Evolutionary conservation across 2,888 invertebrate species (phyloP).

Genomic region (Sycophila texana): DNA sequence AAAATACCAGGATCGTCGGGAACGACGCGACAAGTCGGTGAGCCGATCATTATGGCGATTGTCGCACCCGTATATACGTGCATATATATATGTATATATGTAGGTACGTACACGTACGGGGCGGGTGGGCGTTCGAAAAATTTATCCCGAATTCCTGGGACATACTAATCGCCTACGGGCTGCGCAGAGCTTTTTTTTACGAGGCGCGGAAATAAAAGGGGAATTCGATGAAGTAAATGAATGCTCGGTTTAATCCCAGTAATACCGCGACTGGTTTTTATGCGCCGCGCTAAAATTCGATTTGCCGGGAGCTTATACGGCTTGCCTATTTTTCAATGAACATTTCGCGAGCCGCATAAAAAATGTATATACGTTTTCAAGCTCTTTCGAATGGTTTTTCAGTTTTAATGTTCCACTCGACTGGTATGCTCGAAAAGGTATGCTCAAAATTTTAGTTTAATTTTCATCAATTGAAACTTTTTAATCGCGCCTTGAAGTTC

Average conservation of each 20-base stretch:
- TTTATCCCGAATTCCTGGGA: constrained; percentile 46
- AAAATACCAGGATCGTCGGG: constrained; percentile 63
- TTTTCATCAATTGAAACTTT: no score
- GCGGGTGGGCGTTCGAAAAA: constrained; percentile 48
- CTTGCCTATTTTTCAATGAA: no score
- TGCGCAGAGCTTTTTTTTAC: neutral
- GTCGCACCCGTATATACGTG: constrained; percentile 46
- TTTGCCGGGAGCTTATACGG: no score
- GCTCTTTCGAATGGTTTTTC: no score
- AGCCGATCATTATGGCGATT: constrained; percentile 64
- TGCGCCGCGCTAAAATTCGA: no score
- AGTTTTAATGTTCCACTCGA: no score
- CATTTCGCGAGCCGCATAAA: no score
- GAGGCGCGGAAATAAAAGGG: neutral
- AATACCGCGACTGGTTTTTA: neutral
- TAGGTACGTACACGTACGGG: neutral
- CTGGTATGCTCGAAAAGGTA: no score
- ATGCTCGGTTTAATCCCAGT: constrained; percentile 26
- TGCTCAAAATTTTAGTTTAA: no score
- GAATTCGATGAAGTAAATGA: constrained; percentile 16
- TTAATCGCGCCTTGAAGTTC: no score
- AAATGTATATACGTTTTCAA: no score
- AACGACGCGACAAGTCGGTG: constrained; percentile 37
- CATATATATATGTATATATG: constrained; percentile 2
- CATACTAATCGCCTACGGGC: constrained; percentile 33